Conservation (phyloP, 2,888 invertebrate species). For the Caenorhabditis auriculariae region DNA sequence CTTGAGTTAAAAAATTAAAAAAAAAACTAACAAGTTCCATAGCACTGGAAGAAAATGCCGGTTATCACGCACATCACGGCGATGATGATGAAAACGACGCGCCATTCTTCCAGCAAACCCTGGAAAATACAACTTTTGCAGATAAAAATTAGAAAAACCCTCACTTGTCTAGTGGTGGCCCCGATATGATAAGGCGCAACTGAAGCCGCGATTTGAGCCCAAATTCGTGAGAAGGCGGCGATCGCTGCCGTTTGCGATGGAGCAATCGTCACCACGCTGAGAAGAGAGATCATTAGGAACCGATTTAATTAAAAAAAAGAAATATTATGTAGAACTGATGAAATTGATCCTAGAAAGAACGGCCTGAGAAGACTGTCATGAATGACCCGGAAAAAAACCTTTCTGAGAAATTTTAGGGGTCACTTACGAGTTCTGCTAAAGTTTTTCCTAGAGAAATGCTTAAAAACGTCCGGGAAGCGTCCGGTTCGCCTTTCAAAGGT, state of each 20-base stretch:
- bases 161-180: constrained; percentile 30
- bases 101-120: constrained; percentile 56
- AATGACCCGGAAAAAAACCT: no score
- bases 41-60: constrained; percentile 58
- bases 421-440: no score
- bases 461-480: no score
- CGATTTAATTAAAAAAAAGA: no score
- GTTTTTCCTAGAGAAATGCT: no score
- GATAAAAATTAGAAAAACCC: constrained; percentile 2
- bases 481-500: no score
- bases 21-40: constrained; percentile 50
- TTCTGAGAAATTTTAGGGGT: no score
- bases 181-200: constrained; percentile 59
- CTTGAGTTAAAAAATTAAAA: no score
- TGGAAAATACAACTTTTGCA: constrained; percentile 14
- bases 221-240: constrained; percentile 57
- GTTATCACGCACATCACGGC: constrained; percentile 48
- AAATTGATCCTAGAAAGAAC: no score
- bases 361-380: no score
- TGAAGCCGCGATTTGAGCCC: constrained; percentile 59
- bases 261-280: constrained; percentile 59
- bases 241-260: constrained; percentile 60
- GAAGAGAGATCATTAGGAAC: constrained; percentile 8
- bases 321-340: no score
- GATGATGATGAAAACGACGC: constrained; percentile 48